Base-by-base conservation (phyloP, 2,797 vertebrate species). In the Ficedula albicollis region DNA sequence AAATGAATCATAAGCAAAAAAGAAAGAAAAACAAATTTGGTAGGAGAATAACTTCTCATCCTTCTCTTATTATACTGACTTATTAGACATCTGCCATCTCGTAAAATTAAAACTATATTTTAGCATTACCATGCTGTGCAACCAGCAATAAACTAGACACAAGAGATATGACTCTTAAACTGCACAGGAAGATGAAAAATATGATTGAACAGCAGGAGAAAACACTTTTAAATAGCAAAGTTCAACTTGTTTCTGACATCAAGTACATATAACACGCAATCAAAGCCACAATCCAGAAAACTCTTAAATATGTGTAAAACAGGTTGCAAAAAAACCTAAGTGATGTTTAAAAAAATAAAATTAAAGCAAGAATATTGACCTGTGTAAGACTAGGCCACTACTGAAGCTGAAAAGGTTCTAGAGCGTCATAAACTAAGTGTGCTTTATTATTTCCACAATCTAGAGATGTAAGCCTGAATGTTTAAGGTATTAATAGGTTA, bases 91-190 rank as follows among this genome's bases (percentile, higher is more conserved):
- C 46, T 87, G 46, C 18, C 43, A 77, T 68, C 60, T 92, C 54
- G 55, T 86, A 75, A 90, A 86, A 94, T 95, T 81, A 69, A 95
- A 88, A 86, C 27, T 64, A 32, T 86, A 64, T 92, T 86, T 95
- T 89, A 86, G 4, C 48, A 73, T 86, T 93, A 62, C 18, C 12
- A 14, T 55, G 46, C 44, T 62, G n/a, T 5, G 11, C 46, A 88
- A 54, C 38, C 46, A 84, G 41, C 29, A 67, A 48, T 75, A 48
- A 91, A 80, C 25, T 70, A 80, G 56, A 41, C 55, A 32, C 30
- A 21, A 49, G 25, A 56, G 34, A 67, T n/a, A 59, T 8, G 29
- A 76, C 80, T 70, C 56, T 79, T 74, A 56, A 79, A 73, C 26
- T 62, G 38, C 39, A 18, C 52, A 43, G 20, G 41, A 80, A 44